phyloP scores from a whole-genome alignment of 2,113 vertebrate genomes.

The Oreochromis niloticus region DNA sequence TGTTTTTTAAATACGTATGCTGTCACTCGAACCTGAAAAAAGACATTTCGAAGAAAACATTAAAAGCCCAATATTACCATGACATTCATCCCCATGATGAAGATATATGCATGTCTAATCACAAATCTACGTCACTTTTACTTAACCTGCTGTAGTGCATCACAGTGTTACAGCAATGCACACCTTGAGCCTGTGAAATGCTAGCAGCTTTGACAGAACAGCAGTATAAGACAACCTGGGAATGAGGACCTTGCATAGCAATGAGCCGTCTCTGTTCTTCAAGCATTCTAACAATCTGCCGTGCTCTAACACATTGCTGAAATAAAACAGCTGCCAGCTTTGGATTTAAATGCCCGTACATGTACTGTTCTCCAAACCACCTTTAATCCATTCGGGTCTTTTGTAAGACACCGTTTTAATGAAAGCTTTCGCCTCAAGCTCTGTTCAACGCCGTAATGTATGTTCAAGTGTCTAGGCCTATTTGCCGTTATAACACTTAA shows the following conservation, averaged over 20 bases:
- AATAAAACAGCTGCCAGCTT: background rate
- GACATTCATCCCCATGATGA: background rate
- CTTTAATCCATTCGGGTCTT: constrained; percentile 8
- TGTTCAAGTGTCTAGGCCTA: constrained; percentile 50
- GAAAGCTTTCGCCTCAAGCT: constrained; percentile 26
- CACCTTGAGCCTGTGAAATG: background rate
- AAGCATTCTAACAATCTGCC: background rate
- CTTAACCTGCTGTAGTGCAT: background rate
- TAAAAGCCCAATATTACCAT: background rate
- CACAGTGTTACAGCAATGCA: background rate
- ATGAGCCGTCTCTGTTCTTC: background rate
- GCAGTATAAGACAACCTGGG: background rate
- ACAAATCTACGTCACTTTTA: background rate
- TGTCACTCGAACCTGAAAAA: background rate
- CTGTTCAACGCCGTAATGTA: constrained; percentile 22
- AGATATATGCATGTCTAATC: background rate
- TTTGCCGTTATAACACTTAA: constrained; percentile 63
- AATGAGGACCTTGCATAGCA: background rate
- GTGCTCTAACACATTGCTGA: background rate
- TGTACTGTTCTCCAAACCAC: constrained; percentile 9
- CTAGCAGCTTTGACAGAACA: background rate
- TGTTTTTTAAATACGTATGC: background rate
- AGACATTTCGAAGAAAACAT: background rate
- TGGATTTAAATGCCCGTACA: background rate
- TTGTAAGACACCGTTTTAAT: constrained; percentile 19